Conservation (phyloP, 2,113 vertebrate species). For the Odontophorus gujanensis region DNA sequence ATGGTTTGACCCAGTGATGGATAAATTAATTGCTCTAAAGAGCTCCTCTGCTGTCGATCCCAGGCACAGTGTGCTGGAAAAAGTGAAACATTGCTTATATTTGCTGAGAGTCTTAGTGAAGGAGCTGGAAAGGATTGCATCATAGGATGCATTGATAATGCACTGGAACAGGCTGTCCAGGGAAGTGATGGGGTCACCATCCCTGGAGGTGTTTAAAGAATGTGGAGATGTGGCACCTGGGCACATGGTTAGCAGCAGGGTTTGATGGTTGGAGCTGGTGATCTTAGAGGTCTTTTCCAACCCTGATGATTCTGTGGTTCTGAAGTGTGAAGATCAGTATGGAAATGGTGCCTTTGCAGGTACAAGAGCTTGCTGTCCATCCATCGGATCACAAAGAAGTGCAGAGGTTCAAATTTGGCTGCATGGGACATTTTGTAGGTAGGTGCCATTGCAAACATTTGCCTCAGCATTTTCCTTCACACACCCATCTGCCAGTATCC, state of each 20-base stretch:
- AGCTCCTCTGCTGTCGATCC: not conserved
- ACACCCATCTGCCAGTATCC: not conserved
- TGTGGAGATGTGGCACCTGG: too few species aligned
- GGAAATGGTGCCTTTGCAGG: fast-evolving
- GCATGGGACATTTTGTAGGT: not conserved
- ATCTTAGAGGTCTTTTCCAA: too few species aligned
- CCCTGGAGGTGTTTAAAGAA: too few species aligned
- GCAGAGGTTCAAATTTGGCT: not conserved
- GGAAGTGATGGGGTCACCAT: too few species aligned
- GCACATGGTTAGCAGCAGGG: too few species aligned
- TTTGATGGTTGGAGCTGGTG: too few species aligned
- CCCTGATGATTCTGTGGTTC: too few species aligned
- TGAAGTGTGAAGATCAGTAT: not conserved
- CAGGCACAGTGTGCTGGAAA: not conserved
- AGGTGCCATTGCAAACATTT: not conserved
- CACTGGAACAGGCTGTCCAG: too few species aligned
- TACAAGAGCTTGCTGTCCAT: not conserved
- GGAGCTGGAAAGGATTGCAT: not conserved
- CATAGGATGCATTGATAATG: fast-evolving
- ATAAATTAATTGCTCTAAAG: not conserved
- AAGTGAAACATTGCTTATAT: not conserved
- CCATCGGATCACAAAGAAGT: not conserved
- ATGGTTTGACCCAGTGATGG: not conserved
- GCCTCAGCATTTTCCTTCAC: not conserved
- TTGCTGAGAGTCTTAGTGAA: not conserved